phyloP scores from a whole-genome alignment of 2,797 vertebrate species.

The Rhinatrema bivittatum region DNA sequence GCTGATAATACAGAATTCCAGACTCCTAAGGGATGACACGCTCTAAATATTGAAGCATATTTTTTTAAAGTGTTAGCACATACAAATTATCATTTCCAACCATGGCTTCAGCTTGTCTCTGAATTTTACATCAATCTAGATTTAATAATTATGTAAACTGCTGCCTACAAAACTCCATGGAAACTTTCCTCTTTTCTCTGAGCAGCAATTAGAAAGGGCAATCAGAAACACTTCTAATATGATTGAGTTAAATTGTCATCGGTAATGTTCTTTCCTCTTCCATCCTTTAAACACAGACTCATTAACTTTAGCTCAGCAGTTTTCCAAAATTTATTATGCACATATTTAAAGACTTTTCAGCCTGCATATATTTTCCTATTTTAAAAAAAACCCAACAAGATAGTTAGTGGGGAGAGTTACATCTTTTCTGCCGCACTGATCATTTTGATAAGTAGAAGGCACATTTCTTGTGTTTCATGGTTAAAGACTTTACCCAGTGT shows the following conservation, averaged over 20 bases:
- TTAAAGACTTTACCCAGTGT: too few relatives aligned
- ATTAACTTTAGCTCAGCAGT: conserved; percentile 17
- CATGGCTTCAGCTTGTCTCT: not conserved
- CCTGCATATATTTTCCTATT: conserved; percentile 6
- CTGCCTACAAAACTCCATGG: conserved; percentile 1
- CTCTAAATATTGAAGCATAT: not conserved
- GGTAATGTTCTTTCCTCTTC: conserved; percentile 2
- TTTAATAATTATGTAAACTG: conserved; percentile 6
- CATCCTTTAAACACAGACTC: conserved; percentile 16
- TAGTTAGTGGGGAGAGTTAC: not conserved
- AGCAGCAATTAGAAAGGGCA: conserved; percentile 16
- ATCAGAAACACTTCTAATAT: conserved; percentile 20
- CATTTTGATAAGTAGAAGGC: too few relatives aligned
- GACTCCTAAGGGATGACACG: not conserved
- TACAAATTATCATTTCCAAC: not conserved
- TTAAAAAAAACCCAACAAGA: too few relatives aligned
- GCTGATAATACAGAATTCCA: not conserved
- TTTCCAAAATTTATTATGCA: conserved; percentile 7
- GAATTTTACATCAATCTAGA: conserved; percentile 1
- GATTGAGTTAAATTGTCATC: conserved; percentile 22
- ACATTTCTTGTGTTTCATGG: too few relatives aligned
- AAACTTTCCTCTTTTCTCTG: not conserved
- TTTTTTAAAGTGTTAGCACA: not conserved
- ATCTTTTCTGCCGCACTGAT: not conserved
- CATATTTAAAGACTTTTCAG: conserved; percentile 7